Evolutionary conservation across 2,888 invertebrate genomes (phyloP), one percentile per base, ranked within the genome.

Genomic region (Listrodromus nycthemerus): DNA sequence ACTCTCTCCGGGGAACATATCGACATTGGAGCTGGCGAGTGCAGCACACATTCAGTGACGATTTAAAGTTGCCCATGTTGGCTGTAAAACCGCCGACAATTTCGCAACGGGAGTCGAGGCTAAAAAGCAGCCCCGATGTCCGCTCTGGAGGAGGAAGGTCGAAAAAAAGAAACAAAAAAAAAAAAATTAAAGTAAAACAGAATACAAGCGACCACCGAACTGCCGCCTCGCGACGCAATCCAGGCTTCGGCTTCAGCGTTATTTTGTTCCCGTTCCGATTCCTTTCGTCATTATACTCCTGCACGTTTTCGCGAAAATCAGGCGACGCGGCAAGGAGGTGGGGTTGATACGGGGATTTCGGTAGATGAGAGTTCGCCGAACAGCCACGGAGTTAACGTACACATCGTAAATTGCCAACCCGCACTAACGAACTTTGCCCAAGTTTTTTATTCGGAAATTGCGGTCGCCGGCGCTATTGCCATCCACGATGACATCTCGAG

Each of bases 401-500:
- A 69, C 52, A 69, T 78, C 27, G 69, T 74, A 70, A 69, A 78
- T 74, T 69, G 41, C 52, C 61, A 10, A 45, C 52, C 78, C 33
- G 45, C 55, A 16, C 69, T 74, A 82, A 78, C 74, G 73, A 78
- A 78, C 69, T 78, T 70, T 73, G 66, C 52, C 73, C 74, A 63
- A 79, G 50, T 78, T 74, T 45, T 82, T 82, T 69, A 82, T 82
- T 74, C 66, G 61, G 45, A 69, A 74, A 78, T 67, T 78, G 78
- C 67, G 74, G 67, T 48, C 37, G 37, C 65, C 52, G 41, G 19
- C 71, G 52, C 76, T 41, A 48, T 70, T 58, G 33, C 70, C 4
- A 45, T 55, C 27, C 33, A 41, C 69, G n/a, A 10, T 50, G 63
- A 65, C 63, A 21, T 74, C 19, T 50, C 16, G 7, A 74, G 48